Evolutionary conservation across 2,888 invertebrate genomes (phyloP), one percentile per base, ranked within the genome.

Genomic region (Aphidoletes aphidimyza): DNA sequence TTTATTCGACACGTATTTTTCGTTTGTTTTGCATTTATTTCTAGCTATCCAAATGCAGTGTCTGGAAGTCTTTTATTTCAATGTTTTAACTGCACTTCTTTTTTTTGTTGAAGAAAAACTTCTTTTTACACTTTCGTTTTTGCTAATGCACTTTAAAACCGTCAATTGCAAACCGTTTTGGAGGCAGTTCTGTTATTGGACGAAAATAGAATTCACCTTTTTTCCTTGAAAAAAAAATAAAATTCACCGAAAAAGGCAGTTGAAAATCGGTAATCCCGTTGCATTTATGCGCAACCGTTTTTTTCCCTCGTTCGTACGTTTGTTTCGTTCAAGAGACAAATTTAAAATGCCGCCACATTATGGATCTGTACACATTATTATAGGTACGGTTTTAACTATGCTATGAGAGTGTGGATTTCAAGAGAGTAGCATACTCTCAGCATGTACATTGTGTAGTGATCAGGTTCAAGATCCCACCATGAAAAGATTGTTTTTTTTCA

Each of bases 381-480:
- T 83, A 83, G 83, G 81, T 81, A 81, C 37, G 81, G 37, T 78
- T 81, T 81, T 22, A 37, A n/a, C 36, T n/a, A n/a, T n/a, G n/a
- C n/a, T n/a, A 3, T 54, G 22, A 26, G n/a, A 22, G 54, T 54
- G 54, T 54, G 11, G 54, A 54, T 54, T 54, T 54, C 26, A 36
- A 78, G 78, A 78, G 78, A 78, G 78, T 26, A 47, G 47, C 47
- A 47, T 6, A 54, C 26, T 26, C 17, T 14, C 69, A 14, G 0
- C n/a, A n/a, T 69, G 26, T 69, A 30, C 69, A 26, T 22, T 54
- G 54, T 54, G 54, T n/a, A n/a, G n/a, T 54, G 54, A 83, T 83
- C 83, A 83, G 83, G 83, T 83, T 83, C 83, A 42, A 83, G 83
- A 83, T 83, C 83, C 83, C 83, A 83, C 83, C 83, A 81, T 69